Conservation (phyloP, 2,888 invertebrate genomes). For the Tiphia femorata region DNA sequence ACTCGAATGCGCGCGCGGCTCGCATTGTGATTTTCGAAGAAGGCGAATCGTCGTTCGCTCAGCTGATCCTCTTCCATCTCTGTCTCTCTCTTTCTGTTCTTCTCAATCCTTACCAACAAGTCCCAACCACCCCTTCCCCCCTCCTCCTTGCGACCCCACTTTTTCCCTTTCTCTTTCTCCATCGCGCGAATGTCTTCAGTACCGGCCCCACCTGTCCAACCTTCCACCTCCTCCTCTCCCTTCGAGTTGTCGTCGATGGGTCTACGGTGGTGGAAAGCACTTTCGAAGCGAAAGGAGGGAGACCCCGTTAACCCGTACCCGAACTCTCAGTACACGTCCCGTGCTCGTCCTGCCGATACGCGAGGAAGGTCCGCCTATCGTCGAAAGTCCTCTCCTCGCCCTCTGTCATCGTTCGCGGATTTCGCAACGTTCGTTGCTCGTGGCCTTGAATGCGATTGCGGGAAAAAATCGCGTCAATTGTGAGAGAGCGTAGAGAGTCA, state of each 20-base stretch:
- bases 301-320: slow-evolving; percentile 68
- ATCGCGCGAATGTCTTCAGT: slow-evolving; percentile 22
- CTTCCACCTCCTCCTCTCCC: no score
- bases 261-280: slow-evolving; percentile 29
- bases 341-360: slow-evolving; percentile 35
- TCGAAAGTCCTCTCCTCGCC: no score
- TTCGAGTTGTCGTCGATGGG: no score
- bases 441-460: neutral
- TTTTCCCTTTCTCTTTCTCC: slow-evolving; percentile 33
- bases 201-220: slow-evolving; percentile 9
- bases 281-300: slow-evolving; percentile 39
- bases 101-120: slow-evolving; percentile 20
- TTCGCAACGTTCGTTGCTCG: slow-evolving; percentile 28
- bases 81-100: slow-evolving; percentile 8
- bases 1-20: neutral
- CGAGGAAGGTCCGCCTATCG: slow-evolving; percentile 22
- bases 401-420: neutral
- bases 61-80: slow-evolving; percentile 1
- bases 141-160: slow-evolving; percentile 14
- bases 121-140: slow-evolving; percentile 21
- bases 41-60: neutral
- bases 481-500: neutral
- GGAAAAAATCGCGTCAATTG: neutral
- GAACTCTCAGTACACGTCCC: slow-evolving; percentile 58
- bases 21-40: neutral